Evolutionary conservation across 2,888 invertebrate genomes (phyloP).

Genomic region (Tachina lurida): DNA sequence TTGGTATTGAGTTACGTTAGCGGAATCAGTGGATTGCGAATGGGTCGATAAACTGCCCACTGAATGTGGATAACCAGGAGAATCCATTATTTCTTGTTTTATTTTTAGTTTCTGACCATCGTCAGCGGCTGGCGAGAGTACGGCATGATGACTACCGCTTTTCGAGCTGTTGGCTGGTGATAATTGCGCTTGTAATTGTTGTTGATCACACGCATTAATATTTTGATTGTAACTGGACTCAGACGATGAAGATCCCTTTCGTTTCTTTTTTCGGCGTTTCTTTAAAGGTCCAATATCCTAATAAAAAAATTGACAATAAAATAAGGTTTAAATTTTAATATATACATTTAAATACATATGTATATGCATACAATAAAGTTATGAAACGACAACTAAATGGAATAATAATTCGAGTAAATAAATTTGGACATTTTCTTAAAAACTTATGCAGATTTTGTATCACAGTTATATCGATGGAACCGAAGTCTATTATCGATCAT

Average conservation of each 20-base stretch:
- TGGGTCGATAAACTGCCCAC: constrained; percentile 64
- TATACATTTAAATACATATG: not conserved
- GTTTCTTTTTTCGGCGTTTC: constrained; percentile 82
- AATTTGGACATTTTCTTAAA: too few relatives aligned
- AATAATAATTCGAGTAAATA: too few relatives aligned
- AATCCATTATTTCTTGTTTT: constrained; percentile 81
- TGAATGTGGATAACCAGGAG: constrained; percentile 74
- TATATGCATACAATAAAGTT: not conserved
- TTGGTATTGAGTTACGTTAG: constrained; percentile 67
- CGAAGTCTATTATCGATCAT: too few relatives aligned
- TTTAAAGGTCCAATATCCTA: constrained; percentile 82
- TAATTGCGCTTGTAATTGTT: constrained; percentile 40
- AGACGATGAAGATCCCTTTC: constrained; percentile 82
- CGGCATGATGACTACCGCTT: constrained; percentile 58
- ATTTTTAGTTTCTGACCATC: constrained; percentile 76
- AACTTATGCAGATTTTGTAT: too few relatives aligned
- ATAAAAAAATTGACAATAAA: constrained; percentile 5
- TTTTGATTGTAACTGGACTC: constrained; percentile 80
- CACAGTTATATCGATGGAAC: too few relatives aligned
- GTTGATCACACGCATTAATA: constrained; percentile 12
- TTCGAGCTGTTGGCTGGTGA: constrained; percentile 64
- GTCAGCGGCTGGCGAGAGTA: constrained; percentile 48
- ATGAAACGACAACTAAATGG: not conserved
- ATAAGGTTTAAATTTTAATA: not conserved
- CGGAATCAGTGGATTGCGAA: constrained; percentile 63